A percentile compares a stretch with the other conserved stretches of the same genome.
phyloP scores from a whole-genome alignment of 2,797 vertebrate species.

The Intellagama lesueurii region DNA sequence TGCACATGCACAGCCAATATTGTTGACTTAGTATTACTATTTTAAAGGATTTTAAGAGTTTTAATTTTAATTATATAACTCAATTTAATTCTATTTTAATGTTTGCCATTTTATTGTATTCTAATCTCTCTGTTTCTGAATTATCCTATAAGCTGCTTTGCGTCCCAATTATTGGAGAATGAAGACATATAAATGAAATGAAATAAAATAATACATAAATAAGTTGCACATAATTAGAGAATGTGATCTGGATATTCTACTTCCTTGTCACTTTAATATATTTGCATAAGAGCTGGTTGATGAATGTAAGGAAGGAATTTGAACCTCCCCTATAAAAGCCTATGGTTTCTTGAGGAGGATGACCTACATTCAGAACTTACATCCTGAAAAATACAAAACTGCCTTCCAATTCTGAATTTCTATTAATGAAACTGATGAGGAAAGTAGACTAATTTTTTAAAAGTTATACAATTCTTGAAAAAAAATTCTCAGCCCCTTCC shows the following conservation, averaged over 20 bases:
- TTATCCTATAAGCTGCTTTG: too few relatives aligned
- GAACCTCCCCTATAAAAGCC: background rate
- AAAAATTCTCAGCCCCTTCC: background rate
- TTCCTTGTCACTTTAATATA: background rate
- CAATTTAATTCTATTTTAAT: too few relatives aligned
- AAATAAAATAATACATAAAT: too few relatives aligned
- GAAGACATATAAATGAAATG: too few relatives aligned
- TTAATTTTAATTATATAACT: too few relatives aligned
- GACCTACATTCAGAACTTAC: background rate
- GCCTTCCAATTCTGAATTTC: background rate
- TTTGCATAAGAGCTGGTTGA: background rate
- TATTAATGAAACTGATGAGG: background rate
- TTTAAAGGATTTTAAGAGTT: too few relatives aligned
- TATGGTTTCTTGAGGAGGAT: background rate
- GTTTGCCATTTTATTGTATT: too few relatives aligned
- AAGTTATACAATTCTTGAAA: background rate
- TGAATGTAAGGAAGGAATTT: background rate
- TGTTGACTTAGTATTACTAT: too few relatives aligned
- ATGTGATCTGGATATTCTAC: background rate
- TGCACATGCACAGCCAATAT: background rate
- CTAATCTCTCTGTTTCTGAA: too few relatives aligned
- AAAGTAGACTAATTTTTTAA: background rate
- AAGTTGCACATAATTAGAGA: background rate
- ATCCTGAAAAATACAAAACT: background rate
- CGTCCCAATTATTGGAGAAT: too few relatives aligned